Evolutionary conservation across 2,113 vertebrate genomes (phyloP).

Genomic region (Caracal caracal): DNA sequence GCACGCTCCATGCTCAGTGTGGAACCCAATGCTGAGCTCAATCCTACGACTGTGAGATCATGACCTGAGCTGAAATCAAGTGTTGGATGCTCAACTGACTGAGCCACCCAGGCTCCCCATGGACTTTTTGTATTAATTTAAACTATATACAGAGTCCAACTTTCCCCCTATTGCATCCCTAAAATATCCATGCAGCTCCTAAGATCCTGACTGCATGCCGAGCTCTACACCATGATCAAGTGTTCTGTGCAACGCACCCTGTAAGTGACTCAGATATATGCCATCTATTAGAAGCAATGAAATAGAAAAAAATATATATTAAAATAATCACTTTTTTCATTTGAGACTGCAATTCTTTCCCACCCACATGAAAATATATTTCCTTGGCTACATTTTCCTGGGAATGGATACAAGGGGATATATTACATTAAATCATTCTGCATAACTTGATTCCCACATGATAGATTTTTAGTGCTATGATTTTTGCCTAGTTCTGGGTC

Average conservation of each 20-base stretch:
- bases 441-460: neutral
- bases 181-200: neutral
- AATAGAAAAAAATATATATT: neutral
- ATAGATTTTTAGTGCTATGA: slow-evolving; percentile 2
- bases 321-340: neutral
- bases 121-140: neutral
- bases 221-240: neutral
- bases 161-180: neutral
- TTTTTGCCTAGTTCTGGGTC: neutral
- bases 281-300: neutral
- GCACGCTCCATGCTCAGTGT: too few relatives aligned
- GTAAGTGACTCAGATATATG: neutral
- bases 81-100: too few relatives aligned
- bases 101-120: too few relatives aligned
- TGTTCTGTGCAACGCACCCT: neutral
- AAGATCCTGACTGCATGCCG: neutral
- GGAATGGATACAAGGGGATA: neutral
- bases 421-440: neutral
- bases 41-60: too few relatives aligned
- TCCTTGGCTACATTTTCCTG: slow-evolving; percentile 6
- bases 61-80: too few relatives aligned
- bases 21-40: too few relatives aligned
- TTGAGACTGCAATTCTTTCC: slow-evolving; percentile 10
- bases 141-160: neutral
- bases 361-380: neutral